Evolutionary conservation across 2,113 vertebrate genomes (phyloP).

Genomic region (Agapornis roseicollis): DNA sequence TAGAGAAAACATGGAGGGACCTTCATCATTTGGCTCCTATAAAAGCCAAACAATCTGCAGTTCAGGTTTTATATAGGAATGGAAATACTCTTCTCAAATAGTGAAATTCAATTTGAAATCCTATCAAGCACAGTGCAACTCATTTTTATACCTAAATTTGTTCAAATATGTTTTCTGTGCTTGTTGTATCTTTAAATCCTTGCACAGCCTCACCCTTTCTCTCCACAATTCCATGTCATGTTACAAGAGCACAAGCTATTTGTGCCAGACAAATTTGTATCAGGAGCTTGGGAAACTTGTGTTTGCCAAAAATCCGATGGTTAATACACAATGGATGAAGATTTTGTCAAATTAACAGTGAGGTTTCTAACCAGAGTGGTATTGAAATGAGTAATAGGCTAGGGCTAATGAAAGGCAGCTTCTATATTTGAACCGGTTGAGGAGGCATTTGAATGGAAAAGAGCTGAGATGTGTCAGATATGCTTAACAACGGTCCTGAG

Average conservation of each 20-base stretch:
- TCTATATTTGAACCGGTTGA: constrained; percentile 33
- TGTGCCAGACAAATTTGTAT: not conserved
- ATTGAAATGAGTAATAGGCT: constrained; percentile 8
- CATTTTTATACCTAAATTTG: not conserved
- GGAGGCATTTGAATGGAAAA: not conserved
- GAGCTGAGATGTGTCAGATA: constrained; percentile 32
- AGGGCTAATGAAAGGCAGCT: constrained; percentile 40
- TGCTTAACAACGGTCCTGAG: not conserved
- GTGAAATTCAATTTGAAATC: not conserved
- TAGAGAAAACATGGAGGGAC: not conserved
- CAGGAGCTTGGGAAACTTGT: not conserved
- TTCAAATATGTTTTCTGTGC: not conserved
- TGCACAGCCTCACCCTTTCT: not conserved
- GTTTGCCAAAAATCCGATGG: not conserved
- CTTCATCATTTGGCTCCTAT: not conserved
- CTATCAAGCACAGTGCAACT: not conserved
- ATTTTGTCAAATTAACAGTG: not conserved
- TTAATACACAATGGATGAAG: not conserved
- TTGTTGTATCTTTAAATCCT: not conserved
- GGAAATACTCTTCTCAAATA: not conserved
- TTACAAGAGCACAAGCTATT: not conserved
- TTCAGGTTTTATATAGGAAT: not conserved
- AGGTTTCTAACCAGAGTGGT: not conserved
- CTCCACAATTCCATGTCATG: not conserved
- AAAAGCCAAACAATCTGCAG: not conserved